A percentile compares a stretch with the other conserved stretches of the same genome.
Evolutionary conservation across 1,140 invertebrate genomes (phyloP).

Genomic region (Drosophila funebris): DNA sequence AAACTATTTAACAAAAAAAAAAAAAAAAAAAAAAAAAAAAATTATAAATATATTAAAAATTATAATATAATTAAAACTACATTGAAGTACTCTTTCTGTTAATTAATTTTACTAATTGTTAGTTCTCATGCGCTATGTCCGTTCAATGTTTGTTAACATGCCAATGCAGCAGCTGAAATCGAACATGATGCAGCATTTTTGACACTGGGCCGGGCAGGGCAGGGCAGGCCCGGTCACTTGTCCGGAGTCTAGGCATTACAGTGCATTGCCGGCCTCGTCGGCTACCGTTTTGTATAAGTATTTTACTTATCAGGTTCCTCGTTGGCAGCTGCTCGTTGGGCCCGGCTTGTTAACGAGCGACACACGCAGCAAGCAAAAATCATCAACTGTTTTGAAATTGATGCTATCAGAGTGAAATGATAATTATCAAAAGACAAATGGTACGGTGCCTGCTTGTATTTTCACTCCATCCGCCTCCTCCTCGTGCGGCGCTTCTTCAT

Average conservation of each 20-base stretch:
- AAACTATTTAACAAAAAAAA: neutral
- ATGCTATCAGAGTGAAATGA: constrained; percentile 79
- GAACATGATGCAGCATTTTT: constrained; percentile 58
- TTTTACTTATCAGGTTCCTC: constrained; percentile 64
- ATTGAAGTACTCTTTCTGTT: neutral
- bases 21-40: neutral
- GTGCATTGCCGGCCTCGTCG: constrained; percentile 67
- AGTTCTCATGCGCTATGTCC: neutral
- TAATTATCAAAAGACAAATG: constrained; percentile 81
- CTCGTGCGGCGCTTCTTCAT: constrained; percentile 29
- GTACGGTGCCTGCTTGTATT: constrained; percentile 36
- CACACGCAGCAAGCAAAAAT: constrained; percentile 74
- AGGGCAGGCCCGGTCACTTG: constrained; percentile 17
- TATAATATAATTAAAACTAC: constrained; percentile 5
- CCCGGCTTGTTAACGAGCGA: constrained; percentile 70
- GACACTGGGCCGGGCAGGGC: neutral
- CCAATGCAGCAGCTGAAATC: constrained; percentile 38
- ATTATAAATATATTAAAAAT: too few species aligned
- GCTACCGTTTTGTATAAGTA: constrained; percentile 69
- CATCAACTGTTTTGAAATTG: constrained; percentile 79
- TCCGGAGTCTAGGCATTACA: neutral
- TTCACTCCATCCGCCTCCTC: neutral
- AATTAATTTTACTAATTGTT: neutral
- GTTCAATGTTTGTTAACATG: constrained; percentile 18
- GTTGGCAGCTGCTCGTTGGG: constrained; percentile 47